phyloP scores from a whole-genome alignment of 2,797 vertebrate genomes.

The Potorous gilbertii region DNA sequence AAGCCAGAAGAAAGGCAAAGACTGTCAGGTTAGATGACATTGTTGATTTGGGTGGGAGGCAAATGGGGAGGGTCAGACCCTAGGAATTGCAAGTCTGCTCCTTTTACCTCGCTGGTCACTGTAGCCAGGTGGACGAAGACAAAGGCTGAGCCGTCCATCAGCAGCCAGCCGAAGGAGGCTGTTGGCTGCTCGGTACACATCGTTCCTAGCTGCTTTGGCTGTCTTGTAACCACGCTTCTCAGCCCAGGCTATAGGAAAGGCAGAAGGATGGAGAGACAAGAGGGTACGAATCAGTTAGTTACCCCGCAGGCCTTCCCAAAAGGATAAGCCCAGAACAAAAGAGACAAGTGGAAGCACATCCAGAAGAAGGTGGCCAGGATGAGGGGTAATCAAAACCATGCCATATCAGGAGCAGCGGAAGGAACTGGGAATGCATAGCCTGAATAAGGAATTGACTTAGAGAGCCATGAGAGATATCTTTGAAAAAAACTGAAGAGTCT shows the following conservation, averaged over 20 bases:
- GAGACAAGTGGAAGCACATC: background rate
- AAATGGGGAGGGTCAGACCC: background rate
- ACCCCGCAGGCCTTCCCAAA: background rate
- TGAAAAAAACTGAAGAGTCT: background rate
- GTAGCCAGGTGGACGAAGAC: conserved; percentile 90
- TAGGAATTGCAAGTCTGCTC: background rate
- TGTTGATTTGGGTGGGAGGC: background rate
- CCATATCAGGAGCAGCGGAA: background rate
- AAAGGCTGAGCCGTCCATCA: conserved; percentile 93
- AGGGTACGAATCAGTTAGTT: background rate
- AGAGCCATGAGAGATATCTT: background rate
- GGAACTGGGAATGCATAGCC: background rate
- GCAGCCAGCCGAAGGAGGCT: conserved; percentile 92
- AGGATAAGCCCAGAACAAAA: background rate
- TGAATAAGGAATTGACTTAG: background rate
- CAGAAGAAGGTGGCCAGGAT: background rate
- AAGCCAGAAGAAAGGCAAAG: background rate
- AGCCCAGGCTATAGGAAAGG: conserved; percentile 90
- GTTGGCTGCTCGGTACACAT: conserved; percentile 94
- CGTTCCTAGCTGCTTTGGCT: conserved; percentile 92
- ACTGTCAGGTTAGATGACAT: background rate
- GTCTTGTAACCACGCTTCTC: conserved; percentile 95
- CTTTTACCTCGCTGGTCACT: conserved; percentile 88
- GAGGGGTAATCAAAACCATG: background rate
- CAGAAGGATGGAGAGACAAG: background rate